Evolutionary conservation across 1,140 invertebrate genomes (phyloP), one percentile per base, ranked within the genome.

Genomic region (Notospermus geniculatus): DNA sequence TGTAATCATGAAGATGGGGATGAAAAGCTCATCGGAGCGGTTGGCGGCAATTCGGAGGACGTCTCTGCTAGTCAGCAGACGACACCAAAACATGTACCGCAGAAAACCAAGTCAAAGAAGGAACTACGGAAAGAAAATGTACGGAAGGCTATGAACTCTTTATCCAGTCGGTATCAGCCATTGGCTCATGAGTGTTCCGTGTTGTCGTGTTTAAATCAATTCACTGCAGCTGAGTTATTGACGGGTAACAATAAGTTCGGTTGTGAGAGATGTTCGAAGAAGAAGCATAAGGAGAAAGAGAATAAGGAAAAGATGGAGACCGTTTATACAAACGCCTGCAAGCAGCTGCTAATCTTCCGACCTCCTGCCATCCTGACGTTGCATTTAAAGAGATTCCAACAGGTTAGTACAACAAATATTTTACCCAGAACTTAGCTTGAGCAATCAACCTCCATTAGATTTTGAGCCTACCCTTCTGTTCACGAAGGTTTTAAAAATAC

Each of bases 301-400:
- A 19, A 50, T 23, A 50, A 50, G 25, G 46, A n/a, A 4, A 50
- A 50, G 46, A 19, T 19, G 25, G n/a, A 92, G 74, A 88, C 88
- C 23, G 88, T 95, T 0, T 92, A 91, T 74, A 94, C 90, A 1
- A 90, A 91, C 76, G 92, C 93, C 36, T 91, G 89, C 1, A 97
- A 97, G 79, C 91, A 96, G 75, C 89, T 97, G 74, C 84, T 97
- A 1, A 89, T 99, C 15, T 91, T 89, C 60, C 87, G 86, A 72
- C 93, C 94, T 29, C 97, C 97, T 1, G 88, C 93, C 2, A 88
- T 98, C 60, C 84, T 99, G 0, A 98, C 97, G 30, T 80, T 98
- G 22, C 96, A 98, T 77, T 80, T 99, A 52, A 98, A 99, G 81
- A 80, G 97, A 45, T 86, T 87, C 76, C 82, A 84, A 70, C 84